Evolutionary conservation across 2,113 vertebrate species (phyloP).

Genomic region (Oncorhynchus gorbuscha): DNA sequence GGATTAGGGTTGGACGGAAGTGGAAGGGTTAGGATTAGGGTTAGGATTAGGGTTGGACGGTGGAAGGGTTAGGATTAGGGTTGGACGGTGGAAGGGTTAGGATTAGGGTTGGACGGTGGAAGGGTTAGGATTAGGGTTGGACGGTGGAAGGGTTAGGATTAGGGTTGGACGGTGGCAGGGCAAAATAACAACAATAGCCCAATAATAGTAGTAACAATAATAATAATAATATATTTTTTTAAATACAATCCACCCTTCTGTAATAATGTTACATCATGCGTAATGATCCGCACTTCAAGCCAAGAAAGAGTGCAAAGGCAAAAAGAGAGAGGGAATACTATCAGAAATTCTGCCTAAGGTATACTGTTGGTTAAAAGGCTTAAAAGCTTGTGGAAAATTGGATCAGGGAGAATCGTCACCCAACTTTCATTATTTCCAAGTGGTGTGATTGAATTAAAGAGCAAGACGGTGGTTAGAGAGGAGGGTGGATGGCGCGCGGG

Average conservation of each 20-base stretch:
- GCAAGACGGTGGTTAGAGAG: constrained; percentile 94
- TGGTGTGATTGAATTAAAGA: constrained; percentile 99
- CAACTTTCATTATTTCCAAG: constrained; percentile 99
- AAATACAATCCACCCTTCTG: too few relatives aligned
- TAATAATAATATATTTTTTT: too few relatives aligned
- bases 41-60: too few relatives aligned
- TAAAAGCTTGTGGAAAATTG: constrained; percentile 98
- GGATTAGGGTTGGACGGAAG: too few relatives aligned
- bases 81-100: too few relatives aligned
- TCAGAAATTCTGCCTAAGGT: constrained; percentile 96
- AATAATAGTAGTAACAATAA: background rate
- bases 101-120: too few relatives aligned
- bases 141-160: too few relatives aligned
- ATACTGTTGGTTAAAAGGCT: constrained; percentile 97
- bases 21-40: too few relatives aligned
- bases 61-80: too few relatives aligned
- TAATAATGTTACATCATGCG: too few relatives aligned
- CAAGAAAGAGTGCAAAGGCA: constrained; percentile 35
- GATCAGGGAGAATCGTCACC: constrained; percentile 99
- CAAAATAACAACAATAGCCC: background rate
- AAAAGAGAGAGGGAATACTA: constrained; percentile 72
- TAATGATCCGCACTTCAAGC: constrained; percentile 67
- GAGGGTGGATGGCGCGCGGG: constrained; percentile 68
- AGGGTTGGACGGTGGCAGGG: background rate
- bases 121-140: too few relatives aligned